These are phyloP conservation scores for Eleutherodactylus coqui DNA, from an alignment of 2,797 vertebrate genomes.

Conservation along the genomic window DNA sequence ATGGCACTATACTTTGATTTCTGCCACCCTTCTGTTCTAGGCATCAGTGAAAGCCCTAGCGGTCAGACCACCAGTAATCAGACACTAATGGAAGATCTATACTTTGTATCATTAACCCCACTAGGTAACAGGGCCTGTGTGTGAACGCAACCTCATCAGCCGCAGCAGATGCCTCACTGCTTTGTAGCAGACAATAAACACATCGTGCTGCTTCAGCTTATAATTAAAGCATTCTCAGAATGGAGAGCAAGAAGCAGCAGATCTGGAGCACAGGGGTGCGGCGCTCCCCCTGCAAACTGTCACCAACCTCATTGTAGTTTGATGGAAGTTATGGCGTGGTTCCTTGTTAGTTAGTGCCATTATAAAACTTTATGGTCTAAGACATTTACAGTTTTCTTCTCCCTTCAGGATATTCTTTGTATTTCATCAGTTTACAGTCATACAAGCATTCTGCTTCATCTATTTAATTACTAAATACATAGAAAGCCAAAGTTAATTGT, in stretches of 20 bases:
- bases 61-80: too few species aligned
- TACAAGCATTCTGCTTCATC: conserved; percentile 43
- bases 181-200: background rate
- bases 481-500: conserved; percentile 36
- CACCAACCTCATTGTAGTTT: background rate
- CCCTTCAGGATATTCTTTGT: conserved; percentile 17
- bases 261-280: background rate
- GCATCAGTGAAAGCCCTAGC: too few species aligned
- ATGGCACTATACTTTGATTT: too few species aligned
- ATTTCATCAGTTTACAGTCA: conserved; percentile 35
- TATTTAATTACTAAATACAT: conserved; percentile 45
- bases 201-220: too few species aligned
- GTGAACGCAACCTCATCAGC: background rate
- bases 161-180: background rate
- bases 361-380: background rate
- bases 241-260: background rate
- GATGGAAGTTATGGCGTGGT: background rate
- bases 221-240: background rate
- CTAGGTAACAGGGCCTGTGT: background rate
- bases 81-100: background rate
- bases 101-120: background rate
- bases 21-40: too few species aligned
- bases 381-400: conserved; percentile 7
- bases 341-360: background rate
- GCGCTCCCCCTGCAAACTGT: too few species aligned